A percentile compares a stretch with the other conserved stretches of the same genome.
Evolutionary conservation across 2,113 vertebrate genomes (phyloP).

Genomic region (Vulpes ferrilata): DNA sequence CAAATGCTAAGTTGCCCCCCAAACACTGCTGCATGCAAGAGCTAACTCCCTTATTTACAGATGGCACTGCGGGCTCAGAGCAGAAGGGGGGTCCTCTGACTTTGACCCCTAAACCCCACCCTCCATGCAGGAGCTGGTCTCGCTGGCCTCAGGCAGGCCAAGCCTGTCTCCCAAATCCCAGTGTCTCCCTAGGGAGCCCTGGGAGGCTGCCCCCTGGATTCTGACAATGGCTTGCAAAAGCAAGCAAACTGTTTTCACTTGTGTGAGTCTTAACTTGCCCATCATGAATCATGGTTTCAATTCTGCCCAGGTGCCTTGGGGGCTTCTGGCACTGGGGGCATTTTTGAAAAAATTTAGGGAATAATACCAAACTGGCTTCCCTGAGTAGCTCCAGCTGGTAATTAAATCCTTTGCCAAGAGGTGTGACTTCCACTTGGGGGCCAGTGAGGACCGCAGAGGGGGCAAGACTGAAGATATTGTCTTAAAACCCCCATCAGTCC

Average conservation of each 20-base stretch:
- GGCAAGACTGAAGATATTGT: rapidly evolving
- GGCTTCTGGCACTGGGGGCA: slow-evolving; percentile 24
- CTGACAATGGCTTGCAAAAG: not conserved
- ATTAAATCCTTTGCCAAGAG: not conserved
- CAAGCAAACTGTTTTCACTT: not conserved
- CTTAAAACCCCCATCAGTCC: not conserved
- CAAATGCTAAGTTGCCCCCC: rapidly evolving
- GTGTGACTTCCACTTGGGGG: not conserved
- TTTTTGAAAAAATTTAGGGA: slow-evolving; percentile 22
- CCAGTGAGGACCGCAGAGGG: not conserved
- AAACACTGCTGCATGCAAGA: not conserved
- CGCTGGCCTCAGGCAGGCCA: not conserved
- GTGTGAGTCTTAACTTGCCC: not conserved
- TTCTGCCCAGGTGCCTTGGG: slow-evolving; percentile 9
- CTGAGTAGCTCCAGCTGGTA: slow-evolving; percentile 40
- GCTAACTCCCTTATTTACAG: not conserved
- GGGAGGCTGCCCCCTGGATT: not conserved
- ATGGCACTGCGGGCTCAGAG: not conserved
- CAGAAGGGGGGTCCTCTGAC: not conserved
- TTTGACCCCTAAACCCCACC: not conserved
- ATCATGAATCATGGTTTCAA: not conserved
- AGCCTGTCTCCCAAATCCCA: not conserved
- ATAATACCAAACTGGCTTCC: slow-evolving; percentile 48
- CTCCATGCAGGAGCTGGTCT: not conserved
- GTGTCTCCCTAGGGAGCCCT: not conserved